These are phyloP conservation scores for Erebia epiphron DNA, from an alignment of 2,888 invertebrate species.

Conservation along the genomic window DNA sequence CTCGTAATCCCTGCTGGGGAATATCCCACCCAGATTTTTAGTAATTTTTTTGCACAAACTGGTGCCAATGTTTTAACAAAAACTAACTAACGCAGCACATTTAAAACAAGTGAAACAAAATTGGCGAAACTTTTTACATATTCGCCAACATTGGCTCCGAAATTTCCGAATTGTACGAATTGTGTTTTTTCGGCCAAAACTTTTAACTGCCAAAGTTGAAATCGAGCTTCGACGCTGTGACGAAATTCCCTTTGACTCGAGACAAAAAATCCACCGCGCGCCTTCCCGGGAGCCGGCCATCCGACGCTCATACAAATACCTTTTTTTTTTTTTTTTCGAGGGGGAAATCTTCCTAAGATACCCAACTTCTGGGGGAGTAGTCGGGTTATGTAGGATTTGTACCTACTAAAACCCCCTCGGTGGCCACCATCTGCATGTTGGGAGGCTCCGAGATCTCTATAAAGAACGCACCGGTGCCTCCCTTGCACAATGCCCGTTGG, in stretches of 20 bases:
- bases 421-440: too few species aligned
- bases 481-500: too few species aligned
- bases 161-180: slow-evolving; percentile 17
- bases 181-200: slow-evolving; percentile 14
- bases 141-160: slow-evolving; percentile 5
- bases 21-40: too few species aligned
- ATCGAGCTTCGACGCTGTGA: background rate
- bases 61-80: background rate
- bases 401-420: too few species aligned
- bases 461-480: too few species aligned
- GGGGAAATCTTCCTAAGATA: too few species aligned
- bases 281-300: background rate
- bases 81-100: background rate
- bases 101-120: slow-evolving; percentile 7
- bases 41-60: background rate
- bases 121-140: slow-evolving; percentile 10
- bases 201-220: slow-evolving; percentile 19
- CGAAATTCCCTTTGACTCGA: background rate
- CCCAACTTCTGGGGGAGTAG: too few species aligned
- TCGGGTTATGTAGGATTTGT: too few species aligned
- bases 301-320: background rate
- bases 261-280: background rate
- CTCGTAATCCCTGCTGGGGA: too few species aligned
- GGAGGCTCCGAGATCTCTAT: too few species aligned
- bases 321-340: too few species aligned